Evolutionary conservation across 2,888 invertebrate species (phyloP).

Genomic region (Lordiphosa andalusiaca): DNA sequence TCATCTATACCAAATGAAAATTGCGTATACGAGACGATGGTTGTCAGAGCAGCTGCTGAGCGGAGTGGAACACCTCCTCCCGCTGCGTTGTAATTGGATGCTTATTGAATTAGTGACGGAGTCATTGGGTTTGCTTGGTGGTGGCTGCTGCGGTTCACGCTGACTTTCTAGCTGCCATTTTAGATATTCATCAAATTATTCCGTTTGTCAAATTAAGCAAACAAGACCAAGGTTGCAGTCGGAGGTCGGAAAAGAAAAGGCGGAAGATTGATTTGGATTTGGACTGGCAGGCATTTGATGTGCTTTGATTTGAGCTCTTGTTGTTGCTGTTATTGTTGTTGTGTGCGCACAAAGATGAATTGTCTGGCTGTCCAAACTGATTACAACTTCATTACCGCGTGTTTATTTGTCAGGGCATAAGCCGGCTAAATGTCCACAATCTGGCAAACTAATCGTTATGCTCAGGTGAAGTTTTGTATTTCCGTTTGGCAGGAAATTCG

Average conservation of each 20-base stretch:
- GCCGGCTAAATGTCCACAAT: conserved; percentile 29
- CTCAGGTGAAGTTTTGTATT: conserved; percentile 13
- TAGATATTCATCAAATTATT: conserved; percentile 74
- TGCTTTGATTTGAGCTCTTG: conserved; percentile 39
- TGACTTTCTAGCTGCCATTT: conserved; percentile 46
- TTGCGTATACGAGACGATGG: conserved; percentile 35
- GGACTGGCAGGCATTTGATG: conserved; percentile 21
- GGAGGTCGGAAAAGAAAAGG: conserved; percentile 19
- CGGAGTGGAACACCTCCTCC: conserved; percentile 20
- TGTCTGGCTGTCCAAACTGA: conserved; percentile 36
- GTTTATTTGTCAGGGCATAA: conserved; percentile 21
- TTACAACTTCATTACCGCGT: conserved; percentile 33
- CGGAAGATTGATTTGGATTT: conserved; percentile 64
- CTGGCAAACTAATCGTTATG: conserved; percentile 21
- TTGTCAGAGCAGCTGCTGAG: conserved; percentile 12
- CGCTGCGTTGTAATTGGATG: conserved; percentile 69
- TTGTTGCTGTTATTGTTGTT: conserved; percentile 9
- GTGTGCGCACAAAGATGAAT: conserved; percentile 10
- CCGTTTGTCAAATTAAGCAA: conserved; percentile 76
- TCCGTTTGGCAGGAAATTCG: conserved; percentile 2
- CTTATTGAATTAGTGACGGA: conserved; percentile 71
- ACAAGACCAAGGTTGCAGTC: conserved; percentile 42
- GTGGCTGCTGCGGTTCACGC: conserved; percentile 40
- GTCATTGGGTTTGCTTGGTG: conserved; percentile 21
- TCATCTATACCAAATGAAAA: conserved; percentile 57